Conservation (phyloP, 2,888 invertebrate genomes). For the Lamellibrachia columna region DNA sequence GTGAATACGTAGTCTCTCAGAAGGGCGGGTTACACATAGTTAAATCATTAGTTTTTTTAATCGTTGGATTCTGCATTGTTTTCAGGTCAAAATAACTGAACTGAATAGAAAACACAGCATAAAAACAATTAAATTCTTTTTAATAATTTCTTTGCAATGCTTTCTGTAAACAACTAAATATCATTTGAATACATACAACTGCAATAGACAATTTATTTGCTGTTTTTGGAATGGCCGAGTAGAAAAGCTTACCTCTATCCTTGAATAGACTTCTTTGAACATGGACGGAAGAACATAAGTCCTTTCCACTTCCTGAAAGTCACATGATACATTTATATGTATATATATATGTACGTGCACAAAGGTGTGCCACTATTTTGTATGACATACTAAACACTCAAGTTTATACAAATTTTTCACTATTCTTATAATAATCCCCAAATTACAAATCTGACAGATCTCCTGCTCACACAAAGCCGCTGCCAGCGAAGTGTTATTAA, state of each 20-base stretch:
- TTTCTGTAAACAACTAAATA: not conserved
- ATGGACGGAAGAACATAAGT: constrained; percentile 92
- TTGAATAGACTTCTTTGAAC: constrained; percentile 91
- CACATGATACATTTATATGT: not conserved
- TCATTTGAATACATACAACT: not conserved
- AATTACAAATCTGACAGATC: no score
- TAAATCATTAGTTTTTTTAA: no score
- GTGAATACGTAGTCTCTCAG: no score
- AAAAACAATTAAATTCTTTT: not conserved
- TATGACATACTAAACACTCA: no score
- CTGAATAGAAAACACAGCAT: not conserved
- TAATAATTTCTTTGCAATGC: not conserved
- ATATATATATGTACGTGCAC: not conserved
- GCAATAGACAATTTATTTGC: not conserved
- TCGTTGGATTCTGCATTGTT: no score
- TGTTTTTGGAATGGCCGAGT: not conserved
- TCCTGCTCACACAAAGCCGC: constrained; percentile 21
- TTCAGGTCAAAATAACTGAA: no score
- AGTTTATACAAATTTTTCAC: no score
- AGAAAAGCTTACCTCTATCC: constrained; percentile 71
- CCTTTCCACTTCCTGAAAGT: constrained; percentile 75
- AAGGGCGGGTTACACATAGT: no score
- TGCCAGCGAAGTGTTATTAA: no score
- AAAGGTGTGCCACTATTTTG: not conserved
- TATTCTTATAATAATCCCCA: no score